These are phyloP conservation scores for Tetramorium parvispinum DNA, from an alignment of 1,140 invertebrate genomes.

Conservation along the genomic window DNA sequence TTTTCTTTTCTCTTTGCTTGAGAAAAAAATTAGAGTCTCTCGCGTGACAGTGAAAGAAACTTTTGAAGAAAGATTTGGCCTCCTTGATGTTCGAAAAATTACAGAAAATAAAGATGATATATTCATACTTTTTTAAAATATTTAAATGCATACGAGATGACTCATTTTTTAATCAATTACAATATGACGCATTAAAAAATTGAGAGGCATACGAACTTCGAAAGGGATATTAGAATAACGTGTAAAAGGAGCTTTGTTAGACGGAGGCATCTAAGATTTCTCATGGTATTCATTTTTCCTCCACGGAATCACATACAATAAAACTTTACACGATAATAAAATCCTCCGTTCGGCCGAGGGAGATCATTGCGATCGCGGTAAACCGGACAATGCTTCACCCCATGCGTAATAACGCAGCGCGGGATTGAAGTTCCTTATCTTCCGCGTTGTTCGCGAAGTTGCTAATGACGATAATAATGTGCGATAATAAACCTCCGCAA, in stretches of 20 bases:
- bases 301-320: not conserved
- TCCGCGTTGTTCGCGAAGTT: constrained; percentile 21
- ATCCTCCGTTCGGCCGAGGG: not conserved
- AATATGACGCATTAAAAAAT: not conserved
- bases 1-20: not conserved
- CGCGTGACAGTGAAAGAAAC: not conserved
- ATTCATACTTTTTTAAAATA: not conserved
- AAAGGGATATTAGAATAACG: not conserved
- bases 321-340: not conserved
- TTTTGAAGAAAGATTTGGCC: no score
- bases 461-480: constrained; percentile 50
- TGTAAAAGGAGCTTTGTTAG: not conserved
- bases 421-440: constrained; percentile 36
- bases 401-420: not conserved
- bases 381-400: not conserved
- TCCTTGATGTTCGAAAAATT: not conserved
- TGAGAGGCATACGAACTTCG: not conserved
- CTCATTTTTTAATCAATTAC: not conserved
- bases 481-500: constrained; percentile 6
- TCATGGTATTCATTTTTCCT: not conserved
- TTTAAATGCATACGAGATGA: not conserved
- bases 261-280: not conserved
- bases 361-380: not conserved
- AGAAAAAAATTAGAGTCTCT: not conserved
- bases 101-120: not conserved